These are phyloP conservation scores for Philonicus albiceps DNA, from an alignment of 2,888 invertebrate species.

Conservation along the genomic window DNA sequence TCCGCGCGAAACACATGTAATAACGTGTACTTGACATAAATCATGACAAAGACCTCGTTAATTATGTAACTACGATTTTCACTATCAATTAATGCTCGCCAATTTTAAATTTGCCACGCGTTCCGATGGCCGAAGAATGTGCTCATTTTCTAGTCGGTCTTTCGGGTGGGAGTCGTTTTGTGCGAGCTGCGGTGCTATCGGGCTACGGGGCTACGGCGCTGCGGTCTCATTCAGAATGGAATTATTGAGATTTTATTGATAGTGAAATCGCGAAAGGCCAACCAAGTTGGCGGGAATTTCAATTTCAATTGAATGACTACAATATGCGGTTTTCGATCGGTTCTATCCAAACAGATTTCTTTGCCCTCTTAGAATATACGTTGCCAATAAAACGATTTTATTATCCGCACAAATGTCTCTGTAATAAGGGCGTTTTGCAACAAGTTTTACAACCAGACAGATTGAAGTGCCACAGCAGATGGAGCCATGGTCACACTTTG, in stretches of 20 bases:
- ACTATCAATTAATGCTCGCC: constrained; percentile 45
- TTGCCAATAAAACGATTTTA: not conserved
- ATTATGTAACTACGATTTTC: constrained; percentile 47
- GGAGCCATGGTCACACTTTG: not conserved
- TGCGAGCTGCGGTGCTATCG: not conserved
- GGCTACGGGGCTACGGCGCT: too few relatives aligned
- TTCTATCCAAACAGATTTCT: not conserved
- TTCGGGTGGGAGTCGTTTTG: not conserved
- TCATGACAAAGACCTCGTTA: constrained; percentile 48
- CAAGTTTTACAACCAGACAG: not conserved
- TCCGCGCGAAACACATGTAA: constrained; percentile 14
- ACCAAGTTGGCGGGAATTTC: not conserved
- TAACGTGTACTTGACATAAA: constrained; percentile 48
- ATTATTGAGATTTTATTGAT: not conserved
- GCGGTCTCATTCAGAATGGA: not conserved
- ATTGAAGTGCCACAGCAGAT: not conserved
- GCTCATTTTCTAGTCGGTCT: not conserved
- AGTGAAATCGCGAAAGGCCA: constrained; percentile 1
- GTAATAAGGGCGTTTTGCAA: not conserved
- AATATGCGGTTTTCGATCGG: not conserved
- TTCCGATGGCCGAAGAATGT: constrained; percentile 5
- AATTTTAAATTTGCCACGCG: constrained; percentile 30
- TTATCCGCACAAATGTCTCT: not conserved
- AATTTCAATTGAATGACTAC: not conserved
- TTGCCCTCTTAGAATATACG: not conserved